These are phyloP conservation scores for Euclidia mi DNA, from an alignment of 2,888 invertebrate genomes.

Conservation along the genomic window DNA sequence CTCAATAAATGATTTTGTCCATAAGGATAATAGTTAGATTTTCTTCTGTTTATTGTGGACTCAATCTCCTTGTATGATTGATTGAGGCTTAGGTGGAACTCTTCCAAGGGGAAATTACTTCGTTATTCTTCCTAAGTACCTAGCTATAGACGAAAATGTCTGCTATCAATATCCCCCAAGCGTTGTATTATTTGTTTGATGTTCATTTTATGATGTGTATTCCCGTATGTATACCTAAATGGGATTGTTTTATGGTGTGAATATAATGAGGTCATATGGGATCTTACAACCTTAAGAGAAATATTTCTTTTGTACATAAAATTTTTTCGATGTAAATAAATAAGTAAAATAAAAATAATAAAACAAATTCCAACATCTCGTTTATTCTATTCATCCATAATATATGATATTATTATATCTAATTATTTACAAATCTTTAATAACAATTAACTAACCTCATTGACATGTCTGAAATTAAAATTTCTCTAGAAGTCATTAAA, in stretches of 20 bases:
- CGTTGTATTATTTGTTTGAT: constrained; percentile 61
- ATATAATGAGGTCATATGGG: neutral
- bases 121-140: constrained; percentile 66
- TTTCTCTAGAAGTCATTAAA: constrained; percentile 29
- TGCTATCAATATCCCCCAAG: constrained; percentile 61
- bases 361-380: constrained; percentile 72
- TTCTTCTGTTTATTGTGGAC: constrained; percentile 80
- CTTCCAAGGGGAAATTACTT: constrained; percentile 75
- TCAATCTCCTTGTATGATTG: constrained; percentile 78
- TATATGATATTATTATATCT: constrained; percentile 61
- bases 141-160: constrained; percentile 49
- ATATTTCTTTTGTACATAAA: no score
- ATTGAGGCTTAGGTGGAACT: constrained; percentile 80
- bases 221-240: constrained; percentile 14
- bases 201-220: constrained; percentile 39
- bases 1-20: constrained; percentile 77
- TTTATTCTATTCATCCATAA: constrained; percentile 72
- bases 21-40: constrained; percentile 76
- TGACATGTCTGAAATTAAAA: constrained; percentile 49
- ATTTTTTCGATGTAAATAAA: no score
- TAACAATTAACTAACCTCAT: constrained; percentile 44
- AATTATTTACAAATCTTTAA: constrained; percentile 66
- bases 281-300: no score
- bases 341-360: constrained; percentile 41
- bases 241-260: constrained; percentile 13